Evolutionary conservation across 2,888 invertebrate species (phyloP), one percentile per base, ranked within the genome.

Genomic region (Phaonia tiefii): DNA sequence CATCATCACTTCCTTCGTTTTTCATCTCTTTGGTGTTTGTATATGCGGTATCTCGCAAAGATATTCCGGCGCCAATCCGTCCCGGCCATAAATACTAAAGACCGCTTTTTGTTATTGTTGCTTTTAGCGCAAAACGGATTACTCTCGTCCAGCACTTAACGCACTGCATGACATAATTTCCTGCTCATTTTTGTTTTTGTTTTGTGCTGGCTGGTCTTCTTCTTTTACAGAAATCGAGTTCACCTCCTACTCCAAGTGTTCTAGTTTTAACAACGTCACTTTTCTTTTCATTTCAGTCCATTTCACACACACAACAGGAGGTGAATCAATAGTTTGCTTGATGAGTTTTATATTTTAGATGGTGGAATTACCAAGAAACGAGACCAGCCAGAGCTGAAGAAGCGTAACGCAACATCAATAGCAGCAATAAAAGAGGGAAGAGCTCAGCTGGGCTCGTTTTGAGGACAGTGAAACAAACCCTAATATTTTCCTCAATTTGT

Each of bases 91-190:
- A 63, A 15, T 22, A 22, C 39, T 42, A 22, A 63, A 63, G n/a
- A 42, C 11, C 60, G 8, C 37, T 63, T 11, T 42, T 11, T 42
- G 51, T 20, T 8, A 20, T 51, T 51, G 8, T 42, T 22, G n/a
- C 25, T 20, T 54, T 22, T 13, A 17, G 60, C 37, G 22, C 13
- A 22, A 20, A 22, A 17, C 20, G 20, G 37, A 39, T 22, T 37
- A 63, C 22, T 20, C 20, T 37, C 42, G 7, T 8, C 31, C 22
- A 54, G 25, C 13, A 22, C 54, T 54, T 63, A 63, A 63, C 39
- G 42, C 31, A 75, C 67, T 49, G 37, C 42, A 81, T 78, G 81
- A 78, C 81, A 81, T 81, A 81, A 78, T 75, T 78, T 78, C 37
- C 37, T 71, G 51, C 44, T 7, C 37, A 10, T 49, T 25, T 75